phyloP scores from a whole-genome alignment of 1,140 invertebrate genomes.

The Pseudomyrmex sp. region DNA sequence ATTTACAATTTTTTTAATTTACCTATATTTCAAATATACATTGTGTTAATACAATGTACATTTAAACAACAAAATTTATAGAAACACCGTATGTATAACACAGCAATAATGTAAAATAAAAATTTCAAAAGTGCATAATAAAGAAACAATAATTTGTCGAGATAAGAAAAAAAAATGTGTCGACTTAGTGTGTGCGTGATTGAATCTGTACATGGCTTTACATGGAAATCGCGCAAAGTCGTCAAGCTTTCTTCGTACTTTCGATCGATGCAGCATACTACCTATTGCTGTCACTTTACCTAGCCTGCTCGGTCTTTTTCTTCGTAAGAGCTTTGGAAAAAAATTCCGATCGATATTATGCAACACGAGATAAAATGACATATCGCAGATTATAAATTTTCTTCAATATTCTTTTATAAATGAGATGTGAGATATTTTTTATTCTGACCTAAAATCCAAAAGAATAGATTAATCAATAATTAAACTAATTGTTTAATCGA shows the following conservation, averaged over 20 bases:
- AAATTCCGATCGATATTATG: slow-evolving; percentile 4
- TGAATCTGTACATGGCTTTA: slow-evolving; percentile 37
- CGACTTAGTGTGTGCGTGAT: slow-evolving; percentile 33
- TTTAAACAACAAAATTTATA: too few relatives aligned
- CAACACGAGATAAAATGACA: neutral
- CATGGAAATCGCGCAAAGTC: slow-evolving; percentile 40
- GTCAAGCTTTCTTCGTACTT: slow-evolving; percentile 53
- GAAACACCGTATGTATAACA: too few relatives aligned
- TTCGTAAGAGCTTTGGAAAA: slow-evolving; percentile 29
- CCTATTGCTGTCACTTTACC: slow-evolving; percentile 39
- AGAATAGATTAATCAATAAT: slow-evolving; percentile 17
- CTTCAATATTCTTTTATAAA: neutral
- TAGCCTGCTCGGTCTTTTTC: neutral
- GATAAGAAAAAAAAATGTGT: slow-evolving; percentile 2
- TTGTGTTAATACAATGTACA: neutral
- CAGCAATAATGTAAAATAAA: too few relatives aligned
- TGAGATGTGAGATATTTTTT: neutral
- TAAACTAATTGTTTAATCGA: neutral
- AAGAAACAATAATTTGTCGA: neutral
- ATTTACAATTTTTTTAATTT: neutral
- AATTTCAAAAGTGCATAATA: neutral
- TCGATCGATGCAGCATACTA: slow-evolving; percentile 49
- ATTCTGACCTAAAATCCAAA: neutral
- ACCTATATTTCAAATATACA: neutral
- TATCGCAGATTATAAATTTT: slow-evolving; percentile 1